phyloP scores from a whole-genome alignment of 2,113 vertebrate genomes.

The Scomber japonicus region DNA sequence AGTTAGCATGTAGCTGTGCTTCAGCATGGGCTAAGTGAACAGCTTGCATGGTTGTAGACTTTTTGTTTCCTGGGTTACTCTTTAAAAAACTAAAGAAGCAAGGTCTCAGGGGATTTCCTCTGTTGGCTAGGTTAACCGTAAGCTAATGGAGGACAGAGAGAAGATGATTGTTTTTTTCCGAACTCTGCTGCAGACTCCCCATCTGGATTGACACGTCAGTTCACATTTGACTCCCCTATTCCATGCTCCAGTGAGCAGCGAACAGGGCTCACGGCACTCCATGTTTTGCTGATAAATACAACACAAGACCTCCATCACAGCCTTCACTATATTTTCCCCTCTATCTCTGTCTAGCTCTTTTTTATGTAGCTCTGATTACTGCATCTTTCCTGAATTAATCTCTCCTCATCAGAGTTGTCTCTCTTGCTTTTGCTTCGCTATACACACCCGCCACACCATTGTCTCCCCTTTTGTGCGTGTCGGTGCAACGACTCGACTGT shows the following conservation, averaged over 20 bases:
- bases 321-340: neutral
- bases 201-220: conserved; percentile 56
- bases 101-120: too few relatives aligned
- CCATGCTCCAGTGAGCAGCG: conserved; percentile 37
- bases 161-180: conserved; percentile 22
- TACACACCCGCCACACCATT: neutral
- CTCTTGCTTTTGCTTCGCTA: neutral
- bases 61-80: too few relatives aligned
- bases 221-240: conserved; percentile 57
- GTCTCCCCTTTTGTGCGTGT: neutral
- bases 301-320: conserved; percentile 18
- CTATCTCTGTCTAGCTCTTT: neutral
- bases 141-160: neutral
- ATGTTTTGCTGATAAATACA: conserved; percentile 40
- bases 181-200: conserved; percentile 35
- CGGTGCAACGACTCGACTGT: neutral
- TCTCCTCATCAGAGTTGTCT: neutral
- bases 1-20: neutral
- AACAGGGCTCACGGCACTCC: conserved; percentile 26
- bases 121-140: neutral
- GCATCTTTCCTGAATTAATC: neutral
- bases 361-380: neutral
- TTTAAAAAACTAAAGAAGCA: too few relatives aligned
- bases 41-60: neutral
- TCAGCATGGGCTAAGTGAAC: neutral